Conservation (phyloP, 1,140 invertebrate species). For the Pseudomyrmex pallidus region DNA sequence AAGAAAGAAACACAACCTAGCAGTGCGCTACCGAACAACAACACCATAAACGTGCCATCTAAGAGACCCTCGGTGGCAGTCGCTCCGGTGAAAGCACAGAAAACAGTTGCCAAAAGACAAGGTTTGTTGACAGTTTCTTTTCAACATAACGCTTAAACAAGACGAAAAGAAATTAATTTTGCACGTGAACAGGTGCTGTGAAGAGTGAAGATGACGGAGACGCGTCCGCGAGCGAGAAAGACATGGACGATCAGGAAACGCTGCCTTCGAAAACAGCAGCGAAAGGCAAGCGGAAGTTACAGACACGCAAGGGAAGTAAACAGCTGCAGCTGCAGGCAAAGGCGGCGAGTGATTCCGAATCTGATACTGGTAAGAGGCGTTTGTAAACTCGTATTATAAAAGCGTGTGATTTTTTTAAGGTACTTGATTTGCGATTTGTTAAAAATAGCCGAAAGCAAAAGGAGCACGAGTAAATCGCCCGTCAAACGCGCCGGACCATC, state of each 20-base stretch:
- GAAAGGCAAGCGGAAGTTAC: constrained; percentile 84
- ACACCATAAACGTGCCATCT: constrained; percentile 75
- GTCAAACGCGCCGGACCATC: constrained; percentile 86
- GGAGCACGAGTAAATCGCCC: constrained; percentile 87
- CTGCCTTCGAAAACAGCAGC: constrained; percentile 71
- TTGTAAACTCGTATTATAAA: background rate
- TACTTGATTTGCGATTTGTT: constrained; percentile 64
- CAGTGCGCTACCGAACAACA: constrained; percentile 65
- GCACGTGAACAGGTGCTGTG: constrained; percentile 65
- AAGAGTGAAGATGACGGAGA: constrained; percentile 83
- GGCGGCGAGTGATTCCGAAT: constrained; percentile 84
- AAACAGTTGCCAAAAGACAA: constrained; percentile 79
- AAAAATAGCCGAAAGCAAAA: constrained; percentile 82
- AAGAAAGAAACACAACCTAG: constrained; percentile 80
- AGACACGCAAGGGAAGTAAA: constrained; percentile 83
- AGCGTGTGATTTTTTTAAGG: background rate
- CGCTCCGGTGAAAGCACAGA: constrained; percentile 82
- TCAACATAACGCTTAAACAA: background rate
- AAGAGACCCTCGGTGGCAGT: constrained; percentile 83
- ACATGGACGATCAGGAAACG: constrained; percentile 76
- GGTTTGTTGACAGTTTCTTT: constrained; percentile 69
- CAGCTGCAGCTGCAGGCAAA: constrained; percentile 81
- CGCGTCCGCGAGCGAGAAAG: constrained; percentile 81
- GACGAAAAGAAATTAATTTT: constrained; percentile 12
- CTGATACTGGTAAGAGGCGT: constrained; percentile 83